These are phyloP conservation scores for Glyphotaelius pellucidus DNA, from an alignment of 2,888 invertebrate genomes.

Conservation along the genomic window DNA sequence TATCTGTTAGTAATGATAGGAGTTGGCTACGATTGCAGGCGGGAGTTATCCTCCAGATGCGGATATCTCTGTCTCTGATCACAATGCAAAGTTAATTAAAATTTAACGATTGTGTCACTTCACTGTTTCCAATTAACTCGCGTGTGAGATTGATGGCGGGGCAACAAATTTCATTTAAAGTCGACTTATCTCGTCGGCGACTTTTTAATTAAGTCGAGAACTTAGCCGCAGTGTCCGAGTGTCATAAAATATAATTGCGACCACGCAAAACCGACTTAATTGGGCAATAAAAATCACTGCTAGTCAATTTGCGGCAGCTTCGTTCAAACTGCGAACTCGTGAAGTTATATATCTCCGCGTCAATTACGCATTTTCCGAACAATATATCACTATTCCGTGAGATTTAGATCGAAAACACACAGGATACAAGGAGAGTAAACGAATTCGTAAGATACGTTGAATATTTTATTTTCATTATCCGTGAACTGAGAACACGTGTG, in stretches of 20 bases:
- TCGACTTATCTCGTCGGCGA: slow-evolving; percentile 37
- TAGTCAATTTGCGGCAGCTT: slow-evolving; percentile 54
- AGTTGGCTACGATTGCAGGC: background rate
- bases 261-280: slow-evolving; percentile 55
- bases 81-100: slow-evolving; percentile 36
- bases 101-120: slow-evolving; percentile 46
- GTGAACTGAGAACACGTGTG: slow-evolving; percentile 28
- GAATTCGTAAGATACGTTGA: slow-evolving; percentile 31
- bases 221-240: slow-evolving; percentile 21
- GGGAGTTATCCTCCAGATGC: background rate
- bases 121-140: slow-evolving; percentile 51
- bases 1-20: background rate
- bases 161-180: slow-evolving; percentile 44
- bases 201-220: slow-evolving; percentile 51
- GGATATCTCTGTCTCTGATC: background rate
- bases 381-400: slow-evolving; percentile 35
- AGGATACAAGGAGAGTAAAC: slow-evolving; percentile 31
- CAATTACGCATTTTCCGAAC: background rate
- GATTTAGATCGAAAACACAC: slow-evolving; percentile 33
- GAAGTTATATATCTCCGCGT: background rate
- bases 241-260: slow-evolving; percentile 63
- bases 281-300: slow-evolving; percentile 61
- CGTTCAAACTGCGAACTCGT: slow-evolving; percentile 48
- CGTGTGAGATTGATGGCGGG: slow-evolving; percentile 42
- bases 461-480: slow-evolving; percentile 4